Evolutionary conservation across 2,797 vertebrate species (phyloP).

Genomic region (Peromyscus nudipes): DNA sequence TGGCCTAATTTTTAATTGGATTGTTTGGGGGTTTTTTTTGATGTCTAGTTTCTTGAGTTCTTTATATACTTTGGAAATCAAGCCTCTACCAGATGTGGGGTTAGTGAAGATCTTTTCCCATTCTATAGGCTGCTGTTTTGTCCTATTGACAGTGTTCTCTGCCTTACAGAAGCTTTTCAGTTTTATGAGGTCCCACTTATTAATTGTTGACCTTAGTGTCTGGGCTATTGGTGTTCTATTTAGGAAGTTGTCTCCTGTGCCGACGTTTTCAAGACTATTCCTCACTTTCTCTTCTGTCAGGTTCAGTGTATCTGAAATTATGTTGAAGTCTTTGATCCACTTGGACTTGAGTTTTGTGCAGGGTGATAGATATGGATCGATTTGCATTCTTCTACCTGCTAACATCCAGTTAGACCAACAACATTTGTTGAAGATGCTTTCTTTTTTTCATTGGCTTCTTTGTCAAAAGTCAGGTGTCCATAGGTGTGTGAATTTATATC

Average conservation of each 20-base stretch:
- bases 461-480: not conserved
- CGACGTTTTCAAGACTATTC: not conserved
- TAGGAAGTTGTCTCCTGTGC: not conserved
- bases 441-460: not conserved
- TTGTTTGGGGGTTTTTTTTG: not conserved
- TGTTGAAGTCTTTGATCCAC: not conserved
- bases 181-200: not conserved
- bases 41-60: not conserved
- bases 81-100: not conserved
- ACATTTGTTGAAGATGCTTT: not conserved
- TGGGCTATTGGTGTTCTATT: not conserved
- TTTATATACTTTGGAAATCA: not conserved
- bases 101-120: not conserved
- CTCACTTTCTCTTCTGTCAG: not conserved
- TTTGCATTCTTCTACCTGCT: not conserved
- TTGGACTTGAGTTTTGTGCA: not conserved
- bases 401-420: not conserved
- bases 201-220: not conserved
- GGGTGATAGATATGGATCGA: not conserved
- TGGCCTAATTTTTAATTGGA: not conserved
- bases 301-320: not conserved
- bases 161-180: not conserved
- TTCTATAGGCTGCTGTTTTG: not conserved
- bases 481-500: not conserved
- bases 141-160: not conserved